Evolutionary conservation across 2,888 invertebrate genomes (phyloP).

Genomic region (Physocephala rufipes): DNA sequence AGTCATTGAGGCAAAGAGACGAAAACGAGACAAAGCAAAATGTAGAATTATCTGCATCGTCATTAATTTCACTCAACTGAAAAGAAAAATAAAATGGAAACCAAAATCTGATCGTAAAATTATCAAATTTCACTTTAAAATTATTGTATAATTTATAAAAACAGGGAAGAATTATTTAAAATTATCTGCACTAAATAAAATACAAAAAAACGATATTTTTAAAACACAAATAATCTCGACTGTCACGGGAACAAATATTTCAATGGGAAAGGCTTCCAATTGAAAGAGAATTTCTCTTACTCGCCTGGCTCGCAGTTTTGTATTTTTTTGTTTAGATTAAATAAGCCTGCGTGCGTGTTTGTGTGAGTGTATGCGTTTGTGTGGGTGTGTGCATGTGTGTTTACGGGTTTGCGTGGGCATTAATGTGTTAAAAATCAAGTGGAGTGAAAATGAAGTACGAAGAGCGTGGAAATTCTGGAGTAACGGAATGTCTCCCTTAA

Average conservation of each 20-base stretch:
- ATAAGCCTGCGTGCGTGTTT: background rate
- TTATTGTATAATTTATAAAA: too few species aligned
- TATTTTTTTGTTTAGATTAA: too few species aligned
- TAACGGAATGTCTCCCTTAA: too few species aligned
- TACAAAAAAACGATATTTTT: background rate
- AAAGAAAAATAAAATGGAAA: too few species aligned
- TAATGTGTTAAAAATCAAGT: conserved; percentile 17
- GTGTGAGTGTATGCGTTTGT: background rate
- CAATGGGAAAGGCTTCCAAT: conserved; percentile 39
- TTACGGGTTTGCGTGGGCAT: conserved; percentile 24
- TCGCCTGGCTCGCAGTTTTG: background rate
- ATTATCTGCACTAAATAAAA: too few species aligned
- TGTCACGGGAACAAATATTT: conserved; percentile 16
- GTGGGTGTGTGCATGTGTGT: conserved; percentile 4
- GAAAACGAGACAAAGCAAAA: background rate
- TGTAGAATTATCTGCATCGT: too few species aligned
- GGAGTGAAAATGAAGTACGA: conserved; percentile 11
- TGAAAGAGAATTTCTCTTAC: conserved; percentile 38
- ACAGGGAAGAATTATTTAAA: too few species aligned
- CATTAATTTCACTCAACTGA: too few species aligned
- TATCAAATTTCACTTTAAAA: too few species aligned
- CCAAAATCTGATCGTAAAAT: too few species aligned
- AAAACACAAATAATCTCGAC: too few species aligned
- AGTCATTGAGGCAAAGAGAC: too few species aligned
- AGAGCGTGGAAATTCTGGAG: conserved; percentile 6